Evolutionary conservation across 2,888 invertebrate genomes (phyloP), one percentile per base, ranked within the genome.

Genomic region (Scaptomyza reducta): DNA sequence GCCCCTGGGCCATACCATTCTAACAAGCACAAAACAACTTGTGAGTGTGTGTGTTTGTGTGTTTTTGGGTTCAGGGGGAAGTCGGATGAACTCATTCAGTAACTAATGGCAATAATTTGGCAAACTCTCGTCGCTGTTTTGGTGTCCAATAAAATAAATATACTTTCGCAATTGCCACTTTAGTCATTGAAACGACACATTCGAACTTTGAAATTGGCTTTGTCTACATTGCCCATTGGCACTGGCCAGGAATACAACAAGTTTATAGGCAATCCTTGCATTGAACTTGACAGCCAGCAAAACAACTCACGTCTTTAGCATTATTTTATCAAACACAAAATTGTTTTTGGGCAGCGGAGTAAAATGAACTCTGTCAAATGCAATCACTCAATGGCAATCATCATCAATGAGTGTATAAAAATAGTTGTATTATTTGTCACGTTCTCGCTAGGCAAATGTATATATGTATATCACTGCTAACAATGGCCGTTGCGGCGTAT

Each of bases 101-200:
- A 74, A 77, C 82, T 87, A 87, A 87, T 82, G 81, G 70, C 85
- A 85, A 82, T 82, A 87, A 82, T 87, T 87, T 84, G 87, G 82
- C 72, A 66, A 79, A 77, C 80, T 80, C 80, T 86, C 63, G 65
- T 45, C 73, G 70, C 64, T 71, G 66, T 73, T 73, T 77, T 76
- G 70, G 57, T 60, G 73, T 55, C 68, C 85, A 87, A 81, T 81
- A 83, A 87, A 84, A 82, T 80, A 82, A 80, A 85, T 82, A 79
- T 82, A 87, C 74, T 82, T 61, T 38, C 63, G 49, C 60, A 55
- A 74, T 78, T 78, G 72, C 55, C 74, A 60, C 73, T 83, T 83
- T 66, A 59, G 81, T 70, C 78, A 74, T 69, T 67, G 70, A 67
- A 84, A 74, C 78, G 74, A 74, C 68, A 79, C 77, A 59, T 55